phyloP scores from a whole-genome alignment of 2,888 invertebrate species.

The Allacma fusca region DNA sequence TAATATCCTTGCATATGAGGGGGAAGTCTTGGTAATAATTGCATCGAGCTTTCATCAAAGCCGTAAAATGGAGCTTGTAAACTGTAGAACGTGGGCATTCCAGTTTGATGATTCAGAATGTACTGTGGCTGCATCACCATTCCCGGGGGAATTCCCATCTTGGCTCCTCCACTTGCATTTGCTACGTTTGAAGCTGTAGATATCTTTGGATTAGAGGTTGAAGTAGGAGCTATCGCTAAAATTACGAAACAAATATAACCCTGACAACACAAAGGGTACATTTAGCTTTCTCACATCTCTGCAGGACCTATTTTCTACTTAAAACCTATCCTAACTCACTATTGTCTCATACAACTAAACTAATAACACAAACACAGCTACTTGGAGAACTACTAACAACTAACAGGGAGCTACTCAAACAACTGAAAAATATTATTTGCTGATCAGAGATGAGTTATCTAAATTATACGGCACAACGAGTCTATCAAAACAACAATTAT shows the following conservation, averaged over 20 bases:
- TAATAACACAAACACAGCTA: no score
- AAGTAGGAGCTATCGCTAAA: constrained; percentile 52
- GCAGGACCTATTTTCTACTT: no score
- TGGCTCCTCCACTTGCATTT: constrained; percentile 51
- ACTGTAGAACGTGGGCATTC: constrained; percentile 54
- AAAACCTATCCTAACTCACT: no score
- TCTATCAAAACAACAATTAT: no score
- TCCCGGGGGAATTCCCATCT: constrained; percentile 54
- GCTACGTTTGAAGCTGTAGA: constrained; percentile 53
- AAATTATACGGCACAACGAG: no score
- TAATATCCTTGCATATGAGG: constrained; percentile 59
- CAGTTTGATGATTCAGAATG: constrained; percentile 57
- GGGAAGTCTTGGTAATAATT: constrained; percentile 58
- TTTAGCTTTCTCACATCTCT: no score
- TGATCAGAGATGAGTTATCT: no score
- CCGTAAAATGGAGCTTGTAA: constrained; percentile 59
- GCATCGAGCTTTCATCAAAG: constrained; percentile 58
- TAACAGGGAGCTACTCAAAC: no score
- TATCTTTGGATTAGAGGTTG: constrained; percentile 57
- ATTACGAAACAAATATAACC: constrained; percentile 21
- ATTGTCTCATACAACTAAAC: no score
- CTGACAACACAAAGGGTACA: neutral
- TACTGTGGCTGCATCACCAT: constrained; percentile 60
- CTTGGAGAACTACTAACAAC: no score
- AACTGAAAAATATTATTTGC: no score